phyloP scores from a whole-genome alignment of 2,113 vertebrate species.

The Barbus barbus region DNA sequence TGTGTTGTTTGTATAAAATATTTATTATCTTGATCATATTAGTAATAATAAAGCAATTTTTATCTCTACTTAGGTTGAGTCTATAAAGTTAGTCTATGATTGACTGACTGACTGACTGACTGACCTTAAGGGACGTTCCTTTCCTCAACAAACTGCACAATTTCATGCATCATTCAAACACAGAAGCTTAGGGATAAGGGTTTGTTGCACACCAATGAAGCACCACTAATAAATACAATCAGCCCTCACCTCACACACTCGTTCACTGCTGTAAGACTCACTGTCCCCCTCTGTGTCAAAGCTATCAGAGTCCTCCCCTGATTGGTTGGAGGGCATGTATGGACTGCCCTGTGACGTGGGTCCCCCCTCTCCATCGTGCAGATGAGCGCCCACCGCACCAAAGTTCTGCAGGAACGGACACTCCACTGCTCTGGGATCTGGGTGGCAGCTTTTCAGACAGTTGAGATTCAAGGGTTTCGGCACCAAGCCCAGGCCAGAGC shows the following conservation, averaged over 20 bases:
- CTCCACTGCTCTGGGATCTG: slow-evolving; percentile 68
- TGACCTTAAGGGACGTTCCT: no score
- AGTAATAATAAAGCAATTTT: not conserved
- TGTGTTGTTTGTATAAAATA: not conserved
- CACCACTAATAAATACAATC: not conserved
- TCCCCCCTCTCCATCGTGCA: slow-evolving; percentile 72
- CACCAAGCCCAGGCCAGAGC: slow-evolving; percentile 26
- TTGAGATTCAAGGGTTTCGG: slow-evolving; percentile 72
- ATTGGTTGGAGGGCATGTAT: slow-evolving; percentile 81
- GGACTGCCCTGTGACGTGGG: slow-evolving; percentile 76
- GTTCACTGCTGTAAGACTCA: slow-evolving; percentile 84
- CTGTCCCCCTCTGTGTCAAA: slow-evolving; percentile 92
- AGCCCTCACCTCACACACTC: slow-evolving; percentile 85
- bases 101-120: not conserved
- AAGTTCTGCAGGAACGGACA: slow-evolving; percentile 85
- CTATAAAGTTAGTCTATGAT: not conserved
- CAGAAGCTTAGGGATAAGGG: not conserved
- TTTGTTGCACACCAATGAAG: not conserved
- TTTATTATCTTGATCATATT: not conserved
- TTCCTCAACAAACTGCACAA: not conserved
- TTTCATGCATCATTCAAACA: not conserved
- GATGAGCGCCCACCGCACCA: slow-evolving; percentile 61
- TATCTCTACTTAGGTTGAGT: not conserved
- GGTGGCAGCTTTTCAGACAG: slow-evolving; percentile 73
- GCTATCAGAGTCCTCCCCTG: slow-evolving; percentile 88